These are phyloP conservation scores for Alca torda DNA, from an alignment of 2,797 vertebrate species.

Conservation along the genomic window DNA sequence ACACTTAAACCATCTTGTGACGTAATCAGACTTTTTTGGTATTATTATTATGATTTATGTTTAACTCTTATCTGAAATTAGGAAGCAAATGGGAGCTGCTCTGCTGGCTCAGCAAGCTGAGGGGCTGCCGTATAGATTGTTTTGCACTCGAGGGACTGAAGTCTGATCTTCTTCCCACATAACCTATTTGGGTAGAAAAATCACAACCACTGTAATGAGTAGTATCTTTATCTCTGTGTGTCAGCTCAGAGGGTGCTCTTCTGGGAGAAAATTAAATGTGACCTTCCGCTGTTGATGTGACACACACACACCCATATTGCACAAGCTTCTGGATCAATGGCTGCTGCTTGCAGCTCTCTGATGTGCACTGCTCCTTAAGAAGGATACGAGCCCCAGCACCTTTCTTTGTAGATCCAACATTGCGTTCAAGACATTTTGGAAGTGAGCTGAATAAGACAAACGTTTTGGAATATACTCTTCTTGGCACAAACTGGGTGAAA, in stretches of 20 bases:
- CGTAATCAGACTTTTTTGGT: constrained; percentile 12
- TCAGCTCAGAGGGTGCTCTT: constrained; percentile 40
- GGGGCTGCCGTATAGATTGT: not conserved
- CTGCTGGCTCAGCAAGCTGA: constrained; percentile 44
- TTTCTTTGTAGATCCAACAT: not conserved
- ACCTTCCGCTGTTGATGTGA: constrained; percentile 9
- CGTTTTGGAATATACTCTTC: not conserved
- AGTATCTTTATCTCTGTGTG: constrained; percentile 26
- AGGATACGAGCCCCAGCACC: not conserved
- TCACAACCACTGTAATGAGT: constrained; percentile 30
- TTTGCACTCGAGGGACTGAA: not conserved
- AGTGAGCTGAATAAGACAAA: not conserved
- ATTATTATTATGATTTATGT: constrained; percentile 26
- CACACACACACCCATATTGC: not conserved
- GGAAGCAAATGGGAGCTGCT: not conserved
- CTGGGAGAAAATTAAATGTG: constrained; percentile 50
- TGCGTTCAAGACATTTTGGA: not conserved
- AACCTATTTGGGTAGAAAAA: constrained; percentile 51
- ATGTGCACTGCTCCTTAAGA: not conserved
- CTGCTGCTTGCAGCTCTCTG: not conserved
- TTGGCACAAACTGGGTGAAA: not conserved
- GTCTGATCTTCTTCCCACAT: constrained; percentile 1
- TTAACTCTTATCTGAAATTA: constrained; percentile 55
- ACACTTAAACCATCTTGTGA: not conserved
- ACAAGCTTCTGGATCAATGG: constrained; percentile 22